Evolutionary conservation across 2,113 vertebrate species (phyloP), one percentile per base, ranked within the genome.

Genomic region (Cygnus buccinator): DNA sequence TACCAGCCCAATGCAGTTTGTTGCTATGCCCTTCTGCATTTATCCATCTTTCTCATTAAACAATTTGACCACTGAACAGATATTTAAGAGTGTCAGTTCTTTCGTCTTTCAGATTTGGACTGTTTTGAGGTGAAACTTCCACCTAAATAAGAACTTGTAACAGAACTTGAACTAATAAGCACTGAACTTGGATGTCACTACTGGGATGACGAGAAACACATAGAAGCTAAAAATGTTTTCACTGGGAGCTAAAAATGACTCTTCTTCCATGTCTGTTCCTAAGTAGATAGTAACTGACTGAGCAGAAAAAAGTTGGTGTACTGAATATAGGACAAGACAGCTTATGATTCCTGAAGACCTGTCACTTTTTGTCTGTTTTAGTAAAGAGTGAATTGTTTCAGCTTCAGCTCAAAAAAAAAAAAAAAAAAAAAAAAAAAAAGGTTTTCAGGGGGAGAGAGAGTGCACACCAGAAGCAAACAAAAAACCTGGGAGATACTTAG

Each of bases 371-470:
- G 21, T 66, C 19, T 10, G 44, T 75, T 96, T 89, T 85, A 95
- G 66, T 50, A 59, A 84, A 91, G 50, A 0, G 1, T 94, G 77
- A 97, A 97, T 97, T 93, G 95, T 97, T 97, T 95, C 91, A 95
- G 59, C 35, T 93, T 39, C 57, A 94, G 29, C 12, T 95, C 87
- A 96, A 94, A 97, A 97, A 48, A 48, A 21, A 48, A 46, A 46
- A 46, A 96, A 97, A 97, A 48, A 48, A 21, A 48, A 46, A 46
- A 46, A 96, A 97, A 96, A 93, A 96, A 97, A 83, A 95, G 61
- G 2, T 14, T 46, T 75, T 67, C 6, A 4, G 4, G 8, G 11
- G 6, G 23, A 25, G 50, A 26, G 50, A 52, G 23, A 52, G 50
- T 26, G 13, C 23, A 15, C 73, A 79, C 29, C 21, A 59, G 9